Evolutionary conservation across 2,888 invertebrate species (phyloP), one percentile per base, ranked within the genome.

Genomic region (Anaspis maculata): DNA sequence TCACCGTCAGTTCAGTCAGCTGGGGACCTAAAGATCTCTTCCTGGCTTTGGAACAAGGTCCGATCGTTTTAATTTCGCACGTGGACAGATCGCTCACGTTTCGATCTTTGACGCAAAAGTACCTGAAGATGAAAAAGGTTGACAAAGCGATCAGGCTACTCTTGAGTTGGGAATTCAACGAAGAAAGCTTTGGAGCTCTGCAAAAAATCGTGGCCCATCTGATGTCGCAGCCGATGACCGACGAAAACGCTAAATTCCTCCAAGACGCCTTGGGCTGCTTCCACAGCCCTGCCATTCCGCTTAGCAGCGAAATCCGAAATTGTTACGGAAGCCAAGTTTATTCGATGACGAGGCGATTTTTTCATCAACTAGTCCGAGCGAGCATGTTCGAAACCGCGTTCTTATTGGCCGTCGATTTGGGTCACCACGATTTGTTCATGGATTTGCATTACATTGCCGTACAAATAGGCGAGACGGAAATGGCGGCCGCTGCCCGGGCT

Each of bases 351-450:
- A 71, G 92, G 47, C 72, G 87, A 48, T 90, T 88, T 68, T 91
- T 89, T 59, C 88, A 91, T 58, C 85, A 85, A 55, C 64, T 92
- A 28, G 69, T 92, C 10, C 78, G 86, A 41, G 76, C 81, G 45
- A 75, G 79, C 31, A 71, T 81, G 50, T 74, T 80, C 57, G 84
- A 83, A 59, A 89, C 87, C 56, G 88, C 91, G 2, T 82, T 89
- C 53, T 75, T 87, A 35, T 68, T 90, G 37, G 91, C 86, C 1
- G 84, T 89, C 45, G 89, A 91, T 61, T 73, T 91, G 43, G 77
- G 78, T 30, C 87, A 88, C 55, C 83, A 85, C 61, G 91, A 92
- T 66, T 71, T 91, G 38, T 91, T 87, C 58, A 79, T 82, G 77
- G 89, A 90, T 67, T 72, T 85, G 33, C 79, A 79, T 55, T 82